phyloP scores from a whole-genome alignment of 2,888 invertebrate genomes.

The Lycaena phlaeas region DNA sequence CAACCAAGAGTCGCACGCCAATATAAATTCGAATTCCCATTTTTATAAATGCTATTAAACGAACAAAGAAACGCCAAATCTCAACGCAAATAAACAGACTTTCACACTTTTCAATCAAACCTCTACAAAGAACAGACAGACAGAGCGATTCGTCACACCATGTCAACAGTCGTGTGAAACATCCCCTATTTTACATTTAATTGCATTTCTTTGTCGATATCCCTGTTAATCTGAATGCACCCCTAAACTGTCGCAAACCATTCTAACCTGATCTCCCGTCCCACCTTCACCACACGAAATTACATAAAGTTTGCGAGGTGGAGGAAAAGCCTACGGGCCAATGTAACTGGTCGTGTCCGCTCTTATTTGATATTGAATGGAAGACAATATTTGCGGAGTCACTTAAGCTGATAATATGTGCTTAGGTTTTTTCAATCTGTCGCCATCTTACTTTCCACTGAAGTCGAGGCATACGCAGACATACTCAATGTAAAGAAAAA shows the following conservation, averaged over 20 bases:
- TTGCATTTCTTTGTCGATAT: conserved; percentile 72
- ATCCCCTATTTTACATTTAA: conserved; percentile 71
- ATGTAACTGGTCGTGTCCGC: conserved; percentile 36
- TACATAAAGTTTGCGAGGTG: background rate
- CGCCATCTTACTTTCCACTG: no score
- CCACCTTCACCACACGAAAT: background rate
- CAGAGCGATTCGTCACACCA: conserved; percentile 55
- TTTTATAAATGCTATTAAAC: background rate
- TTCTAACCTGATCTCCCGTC: conserved; percentile 23
- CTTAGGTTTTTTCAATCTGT: conserved; percentile 37
- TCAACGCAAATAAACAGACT: no score
- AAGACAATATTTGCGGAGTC: conserved; percentile 54
- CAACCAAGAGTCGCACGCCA: no score
- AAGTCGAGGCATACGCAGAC: no score
- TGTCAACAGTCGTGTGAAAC: conserved; percentile 66
- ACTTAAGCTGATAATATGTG: conserved; percentile 48
- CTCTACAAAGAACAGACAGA: conserved; percentile 34
- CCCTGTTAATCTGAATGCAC: conserved; percentile 66
- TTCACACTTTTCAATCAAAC: conserved; percentile 27
- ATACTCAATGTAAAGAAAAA: no score
- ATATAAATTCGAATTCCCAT: no score
- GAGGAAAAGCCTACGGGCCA: background rate
- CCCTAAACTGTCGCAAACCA: conserved; percentile 40
- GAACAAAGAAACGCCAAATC: background rate
- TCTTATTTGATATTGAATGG: conserved; percentile 57